Percentiles rank a stretch among this genome's conserved stretches.
These are phyloP conservation scores for Amyelois transitella DNA, from an alignment of 1,140 invertebrate genomes.

Conservation along the genomic window DNA sequence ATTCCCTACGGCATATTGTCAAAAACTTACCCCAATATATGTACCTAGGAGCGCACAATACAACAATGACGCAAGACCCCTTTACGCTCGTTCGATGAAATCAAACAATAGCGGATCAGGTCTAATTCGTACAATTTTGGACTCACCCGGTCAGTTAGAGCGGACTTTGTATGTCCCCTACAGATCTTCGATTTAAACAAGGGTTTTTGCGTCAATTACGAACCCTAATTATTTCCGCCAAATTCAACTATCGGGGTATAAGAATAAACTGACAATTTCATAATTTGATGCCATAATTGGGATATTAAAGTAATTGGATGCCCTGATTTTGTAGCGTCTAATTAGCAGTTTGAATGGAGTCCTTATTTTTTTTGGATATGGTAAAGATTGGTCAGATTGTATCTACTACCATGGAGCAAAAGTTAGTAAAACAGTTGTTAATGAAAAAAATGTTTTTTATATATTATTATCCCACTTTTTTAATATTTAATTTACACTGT, in stretches of 20 bases:
- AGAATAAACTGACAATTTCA: not conserved
- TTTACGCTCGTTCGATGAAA: not conserved
- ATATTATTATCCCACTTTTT: no score
- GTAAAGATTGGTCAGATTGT: no score
- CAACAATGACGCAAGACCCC: not conserved
- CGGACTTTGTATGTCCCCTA: conserved; percentile 47
- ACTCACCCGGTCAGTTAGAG: conserved; percentile 56
- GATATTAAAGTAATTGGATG: not conserved
- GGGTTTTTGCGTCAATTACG: conserved; percentile 64
- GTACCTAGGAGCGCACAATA: not conserved
- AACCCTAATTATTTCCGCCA: conserved; percentile 62
- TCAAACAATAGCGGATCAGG: conserved; percentile 53
- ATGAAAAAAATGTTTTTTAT: no score
- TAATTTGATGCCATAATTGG: not conserved
- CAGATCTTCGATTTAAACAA: conserved; percentile 62
- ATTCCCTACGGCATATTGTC: no score
- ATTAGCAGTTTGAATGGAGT: no score
- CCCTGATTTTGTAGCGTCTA: conserved; percentile 2
- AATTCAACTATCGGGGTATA: conserved; percentile 17
- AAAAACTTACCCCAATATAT: not conserved
- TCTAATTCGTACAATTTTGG: conserved; percentile 48
- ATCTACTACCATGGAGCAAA: no score
- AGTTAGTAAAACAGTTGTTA: no score
- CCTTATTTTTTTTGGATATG: no score
- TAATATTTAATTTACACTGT: no score